Base-by-base conservation (phyloP, 2,113 vertebrate genomes). In the Lepus americanus region DNA sequence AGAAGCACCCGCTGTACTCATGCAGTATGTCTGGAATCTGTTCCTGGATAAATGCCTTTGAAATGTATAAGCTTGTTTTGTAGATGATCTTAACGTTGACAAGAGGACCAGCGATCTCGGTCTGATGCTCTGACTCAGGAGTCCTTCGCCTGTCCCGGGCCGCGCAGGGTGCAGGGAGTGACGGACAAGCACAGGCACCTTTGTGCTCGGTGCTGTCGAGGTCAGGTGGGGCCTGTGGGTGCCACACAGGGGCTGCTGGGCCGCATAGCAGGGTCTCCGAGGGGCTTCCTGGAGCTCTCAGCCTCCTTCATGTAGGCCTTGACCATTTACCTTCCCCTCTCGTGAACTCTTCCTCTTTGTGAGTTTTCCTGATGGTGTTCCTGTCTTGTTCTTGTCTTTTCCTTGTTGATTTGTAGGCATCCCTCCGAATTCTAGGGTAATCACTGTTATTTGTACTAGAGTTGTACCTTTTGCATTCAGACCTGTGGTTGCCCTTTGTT, bases 241-340 rank as follows among this genome's bases (percentile, higher is more conserved):
- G 63, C 55, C 19, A 17, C 44, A 11, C 25, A 8, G 9, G 14
- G 25, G 88, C 25, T 5, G 27, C 33, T 33, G 29, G 87, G 17
- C 22, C 49, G 0, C 16, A 6, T 44, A n/a, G 31, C 33, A 5
- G 53, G 19, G 27, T 12, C 14, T 0, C 25, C 10, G 27, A 6
- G 2, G 3, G 27, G 27, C 90, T 9, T 16, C 23, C 72, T 6
- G 27, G 36, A 33, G 23, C 44, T 67, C 72, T 36, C 23, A 3
- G 33, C 14, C 0, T 39, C 53, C 29, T 39, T 67, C 7, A n/a
- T 22, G 64, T 39, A 7, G 29, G 3, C 44, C 66, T 63, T 49
- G n/a, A 55, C 81, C n/a, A 29, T 64, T 63, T 55, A 0, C 3
- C 29, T 86, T 64, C 66, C 33, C 11, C 31, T 36, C 22, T 5